Evolutionary conservation across 2,797 vertebrate species (phyloP).

Genomic region (Garrulus glandarius): DNA sequence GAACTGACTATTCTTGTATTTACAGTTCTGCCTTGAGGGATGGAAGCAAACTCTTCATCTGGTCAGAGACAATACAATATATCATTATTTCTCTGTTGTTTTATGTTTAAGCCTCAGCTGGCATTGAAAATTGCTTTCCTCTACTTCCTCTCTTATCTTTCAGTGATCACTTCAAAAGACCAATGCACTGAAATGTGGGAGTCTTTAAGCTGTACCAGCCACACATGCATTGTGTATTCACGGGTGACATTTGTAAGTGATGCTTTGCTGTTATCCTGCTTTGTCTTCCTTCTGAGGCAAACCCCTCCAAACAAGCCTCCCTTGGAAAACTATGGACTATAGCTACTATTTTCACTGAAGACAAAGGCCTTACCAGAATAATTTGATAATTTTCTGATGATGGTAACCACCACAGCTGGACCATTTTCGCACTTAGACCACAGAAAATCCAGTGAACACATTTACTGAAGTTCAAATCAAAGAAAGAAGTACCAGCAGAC

Average conservation of each 20-base stretch:
- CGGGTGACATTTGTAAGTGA: accelerated
- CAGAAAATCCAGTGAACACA: neutral
- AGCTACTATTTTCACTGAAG: neutral
- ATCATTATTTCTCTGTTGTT: slow-evolving; percentile 10
- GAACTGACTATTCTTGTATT: slow-evolving; percentile 1
- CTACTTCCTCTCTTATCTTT: neutral
- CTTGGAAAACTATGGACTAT: neutral
- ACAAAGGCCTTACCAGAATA: neutral
- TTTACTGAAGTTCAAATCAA: neutral
- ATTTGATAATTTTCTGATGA: neutral
- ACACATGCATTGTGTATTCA: neutral
- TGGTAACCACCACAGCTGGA: neutral
- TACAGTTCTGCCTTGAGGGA: neutral
- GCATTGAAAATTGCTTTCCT: neutral
- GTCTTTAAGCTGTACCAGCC: neutral
- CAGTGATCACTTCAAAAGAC: neutral
- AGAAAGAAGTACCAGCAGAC: neutral
- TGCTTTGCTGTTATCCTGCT: neutral
- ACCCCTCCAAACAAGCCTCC: neutral
- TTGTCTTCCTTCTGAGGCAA: neutral
- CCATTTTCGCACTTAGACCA: neutral
- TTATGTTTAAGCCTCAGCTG: neutral
- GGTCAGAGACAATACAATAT: neutral
- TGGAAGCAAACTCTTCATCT: neutral
- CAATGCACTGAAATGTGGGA: neutral